phyloP scores from a whole-genome alignment of 2,797 vertebrate species.

The Enteromius trimaculatus region DNA sequence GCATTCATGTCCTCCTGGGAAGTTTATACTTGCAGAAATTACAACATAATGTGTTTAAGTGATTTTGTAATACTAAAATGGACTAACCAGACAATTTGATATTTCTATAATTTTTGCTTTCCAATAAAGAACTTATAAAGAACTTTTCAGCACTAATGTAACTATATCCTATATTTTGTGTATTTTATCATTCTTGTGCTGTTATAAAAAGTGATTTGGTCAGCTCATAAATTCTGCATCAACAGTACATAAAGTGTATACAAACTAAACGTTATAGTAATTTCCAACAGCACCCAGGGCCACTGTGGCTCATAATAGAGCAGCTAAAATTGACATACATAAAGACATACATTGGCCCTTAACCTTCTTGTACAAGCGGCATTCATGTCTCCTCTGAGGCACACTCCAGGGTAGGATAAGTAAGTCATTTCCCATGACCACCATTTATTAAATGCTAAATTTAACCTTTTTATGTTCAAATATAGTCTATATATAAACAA shows the following conservation, averaged over 20 bases:
- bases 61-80: not conserved
- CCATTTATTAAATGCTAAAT: conserved; percentile 19
- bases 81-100: not conserved
- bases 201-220: not conserved
- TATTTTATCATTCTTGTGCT: not conserved
- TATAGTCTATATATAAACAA: not conserved
- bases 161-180: not conserved
- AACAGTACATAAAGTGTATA: not conserved
- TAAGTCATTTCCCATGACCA: conserved; percentile 43
- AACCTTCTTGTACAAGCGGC: conserved; percentile 56
- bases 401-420: conserved; percentile 13
- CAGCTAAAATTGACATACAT: conserved; percentile 24
- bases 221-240: not conserved
- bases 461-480: conserved; percentile 7
- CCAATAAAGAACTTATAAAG: not conserved
- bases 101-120: not conserved
- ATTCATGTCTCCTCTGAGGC: conserved; percentile 18
- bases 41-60: not conserved
- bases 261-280: conserved; percentile 22
- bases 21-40: not conserved
- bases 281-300: conserved; percentile 51
- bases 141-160: not conserved
- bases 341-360: conserved; percentile 45
- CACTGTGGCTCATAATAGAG: conserved; percentile 26
- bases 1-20: not conserved